Evolutionary conservation across 2,888 invertebrate genomes (phyloP), one percentile per base, ranked within the genome.

Genomic region (Glaucopsyche alexis): DNA sequence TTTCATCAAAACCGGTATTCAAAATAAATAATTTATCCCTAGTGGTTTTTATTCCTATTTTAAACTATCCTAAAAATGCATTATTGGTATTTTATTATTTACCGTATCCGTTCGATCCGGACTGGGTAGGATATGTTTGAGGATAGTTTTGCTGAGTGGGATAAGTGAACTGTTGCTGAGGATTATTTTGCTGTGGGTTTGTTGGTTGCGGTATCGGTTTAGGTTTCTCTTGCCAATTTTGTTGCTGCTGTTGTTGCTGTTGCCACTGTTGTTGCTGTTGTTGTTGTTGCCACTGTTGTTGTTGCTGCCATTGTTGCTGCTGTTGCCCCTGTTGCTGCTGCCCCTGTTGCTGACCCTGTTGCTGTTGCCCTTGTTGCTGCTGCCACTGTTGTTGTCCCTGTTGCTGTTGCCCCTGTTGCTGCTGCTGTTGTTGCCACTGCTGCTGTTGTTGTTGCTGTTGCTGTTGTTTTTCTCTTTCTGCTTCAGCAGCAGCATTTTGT

Each of bases 401-500:
- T 73, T 79, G 78, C 29, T 80, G 78, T 16, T 81, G 78, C 19
- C 14, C 14, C 11, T 55, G 55, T 19, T 55, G 55, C 55, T 16
- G 16, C 19, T 55, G 55, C 19, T 55, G 60, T 29, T 60, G 60
- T 7, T 29, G 29, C 11, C 16, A 11, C 13, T 60, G 60, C 29
- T 77, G 3, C 65, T 81, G 80, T 67, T 80, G 78, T 67, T 76
- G 75, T 29, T 71, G 75, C 7, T 75, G 83, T 76, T 86, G 84
- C 72, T 86, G 84, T 1, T 87, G 87, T 79, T 86, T 84, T 5
- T 82, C 82, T 76, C 82, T 82, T 13, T 79, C 83, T 70, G 84
- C 84, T 78, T 86, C 86, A 69, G 87, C 88, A 71, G 85, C 86
- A 3, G 87, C 87, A 72, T 84, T 85, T 79, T 89, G 83, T 67